These are phyloP conservation scores for Conomelus anceps DNA, from an alignment of 2,888 invertebrate genomes.

Conservation along the genomic window DNA sequence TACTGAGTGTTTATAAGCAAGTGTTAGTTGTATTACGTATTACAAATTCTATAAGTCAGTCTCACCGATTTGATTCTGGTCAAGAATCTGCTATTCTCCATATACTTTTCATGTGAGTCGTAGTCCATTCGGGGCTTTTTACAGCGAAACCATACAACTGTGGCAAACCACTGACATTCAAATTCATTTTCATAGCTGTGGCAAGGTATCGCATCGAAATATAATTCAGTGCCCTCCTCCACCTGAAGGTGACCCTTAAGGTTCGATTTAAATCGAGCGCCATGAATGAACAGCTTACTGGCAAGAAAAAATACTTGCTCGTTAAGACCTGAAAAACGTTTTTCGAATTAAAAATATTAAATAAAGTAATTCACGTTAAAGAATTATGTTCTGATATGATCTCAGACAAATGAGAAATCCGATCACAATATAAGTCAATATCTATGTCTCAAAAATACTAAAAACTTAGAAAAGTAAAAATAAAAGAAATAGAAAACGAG, in stretches of 20 bases:
- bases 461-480: too few species aligned
- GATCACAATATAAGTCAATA: too few species aligned
- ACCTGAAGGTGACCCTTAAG: constrained; percentile 1
- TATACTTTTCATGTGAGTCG: constrained; percentile 43
- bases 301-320: constrained; percentile 23
- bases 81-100: neutral
- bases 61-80: neutral
- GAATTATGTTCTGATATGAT: too few species aligned
- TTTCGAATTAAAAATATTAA: too few species aligned
- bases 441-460: too few species aligned
- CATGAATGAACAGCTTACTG: constrained; percentile 19
- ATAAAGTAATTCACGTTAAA: too few species aligned
- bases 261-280: constrained; percentile 14
- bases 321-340: constrained; percentile 1
- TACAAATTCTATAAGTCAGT: neutral
- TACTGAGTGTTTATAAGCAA: too few species aligned
- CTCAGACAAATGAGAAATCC: too few species aligned
- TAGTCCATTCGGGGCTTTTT: constrained; percentile 22
- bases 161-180: constrained; percentile 23
- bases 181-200: constrained; percentile 15
- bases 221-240: constrained; percentile 17
- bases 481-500: too few species aligned
- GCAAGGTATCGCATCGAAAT: constrained; percentile 23
- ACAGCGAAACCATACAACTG: constrained; percentile 21
- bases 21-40: too few species aligned